Percentiles rank a stretch among this genome's conserved stretches.
Conservation (phyloP, 2,888 invertebrate genomes). For the Papilio protenor region DNA sequence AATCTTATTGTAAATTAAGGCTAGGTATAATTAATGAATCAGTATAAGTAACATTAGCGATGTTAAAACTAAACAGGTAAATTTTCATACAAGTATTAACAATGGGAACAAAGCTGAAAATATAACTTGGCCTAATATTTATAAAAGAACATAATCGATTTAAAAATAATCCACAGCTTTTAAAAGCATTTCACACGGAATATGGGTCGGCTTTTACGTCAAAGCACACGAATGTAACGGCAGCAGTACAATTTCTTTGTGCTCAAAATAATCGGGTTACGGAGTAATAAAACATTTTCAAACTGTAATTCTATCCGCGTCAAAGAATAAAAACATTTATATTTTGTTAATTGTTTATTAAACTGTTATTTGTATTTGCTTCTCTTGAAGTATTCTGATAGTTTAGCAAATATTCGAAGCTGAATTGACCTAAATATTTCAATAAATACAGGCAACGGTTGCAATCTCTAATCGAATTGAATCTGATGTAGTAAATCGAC, state of each 20-base stretch:
- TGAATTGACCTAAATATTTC: constrained; percentile 1
- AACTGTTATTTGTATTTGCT: not conserved
- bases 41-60: too few relatives aligned
- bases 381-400: not conserved
- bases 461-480: constrained; percentile 3
- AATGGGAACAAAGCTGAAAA: not conserved
- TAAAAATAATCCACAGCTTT: constrained; percentile 19
- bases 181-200: constrained; percentile 31
- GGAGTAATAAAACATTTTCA: constrained; percentile 12
- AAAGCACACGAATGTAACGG: constrained; percentile 23
- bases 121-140: not conserved
- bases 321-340: not conserved
- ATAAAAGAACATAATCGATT: not conserved
- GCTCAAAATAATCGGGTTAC: constrained; percentile 21
- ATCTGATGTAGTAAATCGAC: constrained; percentile 25
- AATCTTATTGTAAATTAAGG: too few relatives aligned
- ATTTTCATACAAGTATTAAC: too few relatives aligned
- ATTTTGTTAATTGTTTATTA: not conserved
- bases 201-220: constrained; percentile 28
- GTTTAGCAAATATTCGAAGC: not conserved
- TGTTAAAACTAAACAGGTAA: too few relatives aligned
- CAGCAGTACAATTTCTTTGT: constrained; percentile 25
- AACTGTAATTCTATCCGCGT: constrained; percentile 1
- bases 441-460: not conserved
- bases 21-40: too few relatives aligned